These are phyloP conservation scores for Buphagus erythrorhynchus DNA, from an alignment of 2,797 vertebrate genomes.

Conservation along the genomic window DNA sequence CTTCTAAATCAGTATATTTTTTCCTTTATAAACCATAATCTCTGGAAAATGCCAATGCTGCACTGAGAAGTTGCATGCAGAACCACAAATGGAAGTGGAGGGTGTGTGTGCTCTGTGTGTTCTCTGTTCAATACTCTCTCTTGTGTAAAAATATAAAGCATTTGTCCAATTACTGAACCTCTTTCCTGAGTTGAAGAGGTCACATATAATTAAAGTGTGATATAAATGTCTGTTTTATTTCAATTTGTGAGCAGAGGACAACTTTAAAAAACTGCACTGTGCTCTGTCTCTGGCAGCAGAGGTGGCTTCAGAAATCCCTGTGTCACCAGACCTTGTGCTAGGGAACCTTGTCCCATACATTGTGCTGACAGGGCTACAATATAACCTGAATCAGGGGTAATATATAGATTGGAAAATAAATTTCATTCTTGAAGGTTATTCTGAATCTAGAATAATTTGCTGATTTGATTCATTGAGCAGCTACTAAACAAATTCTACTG, in stretches of 20 bases:
- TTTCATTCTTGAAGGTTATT: neutral
- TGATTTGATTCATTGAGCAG: neutral
- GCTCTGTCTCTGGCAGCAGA: neutral
- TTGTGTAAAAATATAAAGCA: rapidly evolving
- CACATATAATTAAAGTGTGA: neutral
- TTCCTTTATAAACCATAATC: neutral
- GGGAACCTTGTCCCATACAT: rapidly evolving
- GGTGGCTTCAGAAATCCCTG: neutral
- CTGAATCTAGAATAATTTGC: neutral
- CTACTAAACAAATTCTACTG: neutral
- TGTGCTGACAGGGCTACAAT: neutral
- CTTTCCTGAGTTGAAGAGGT: neutral
- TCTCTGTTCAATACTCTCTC: neutral
- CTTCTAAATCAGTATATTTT: neutral
- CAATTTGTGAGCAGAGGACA: neutral
- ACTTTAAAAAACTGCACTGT: neutral
- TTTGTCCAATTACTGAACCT: neutral
- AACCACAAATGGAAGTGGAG: neutral
- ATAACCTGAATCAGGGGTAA: neutral
- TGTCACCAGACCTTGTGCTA: neutral
- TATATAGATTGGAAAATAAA: neutral
- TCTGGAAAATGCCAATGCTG: neutral
- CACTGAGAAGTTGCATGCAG: neutral
- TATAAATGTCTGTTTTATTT: neutral
- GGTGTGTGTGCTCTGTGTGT: rapidly evolving